Evolutionary conservation across 2,797 vertebrate genomes (phyloP).

Genomic region (Xerus rutilus): DNA sequence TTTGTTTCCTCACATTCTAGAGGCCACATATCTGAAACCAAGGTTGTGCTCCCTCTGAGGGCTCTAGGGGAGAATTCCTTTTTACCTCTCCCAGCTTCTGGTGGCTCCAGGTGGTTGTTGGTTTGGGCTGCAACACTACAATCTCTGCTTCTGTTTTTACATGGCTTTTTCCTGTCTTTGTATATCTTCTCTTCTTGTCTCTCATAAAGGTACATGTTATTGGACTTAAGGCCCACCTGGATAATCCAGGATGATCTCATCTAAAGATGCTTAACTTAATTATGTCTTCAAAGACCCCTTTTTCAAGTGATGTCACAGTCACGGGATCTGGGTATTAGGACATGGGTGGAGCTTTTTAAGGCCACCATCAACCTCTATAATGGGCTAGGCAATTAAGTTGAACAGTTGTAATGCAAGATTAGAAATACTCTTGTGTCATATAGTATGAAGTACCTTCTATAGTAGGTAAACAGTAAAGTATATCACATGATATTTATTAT

Average conservation of each 20-base stretch:
- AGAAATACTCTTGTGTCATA: neutral
- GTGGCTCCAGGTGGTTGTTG: neutral
- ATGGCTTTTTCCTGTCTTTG: neutral
- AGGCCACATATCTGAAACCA: neutral
- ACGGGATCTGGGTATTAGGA: neutral
- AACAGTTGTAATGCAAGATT: neutral
- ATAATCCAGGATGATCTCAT: neutral
- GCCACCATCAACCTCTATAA: neutral
- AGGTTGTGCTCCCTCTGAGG: neutral
- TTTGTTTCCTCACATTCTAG: neutral
- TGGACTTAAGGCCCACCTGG: neutral
- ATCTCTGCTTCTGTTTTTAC: neutral
- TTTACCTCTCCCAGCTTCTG: neutral
- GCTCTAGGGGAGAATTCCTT: too few relatives aligned
- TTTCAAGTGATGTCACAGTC: neutral
- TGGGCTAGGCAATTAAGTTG: neutral
- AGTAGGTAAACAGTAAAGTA: neutral
- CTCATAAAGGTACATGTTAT: neutral
- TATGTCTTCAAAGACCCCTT: neutral
- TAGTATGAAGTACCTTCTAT: neutral
- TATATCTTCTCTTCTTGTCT: neutral
- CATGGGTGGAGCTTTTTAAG: neutral
- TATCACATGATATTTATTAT: neutral
- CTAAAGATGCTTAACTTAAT: neutral
- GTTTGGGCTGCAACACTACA: neutral